Percentiles rank a stretch among this genome's conserved stretches.
phyloP scores from a whole-genome alignment of 2,113 vertebrate species.

The Zingel zingel region DNA sequence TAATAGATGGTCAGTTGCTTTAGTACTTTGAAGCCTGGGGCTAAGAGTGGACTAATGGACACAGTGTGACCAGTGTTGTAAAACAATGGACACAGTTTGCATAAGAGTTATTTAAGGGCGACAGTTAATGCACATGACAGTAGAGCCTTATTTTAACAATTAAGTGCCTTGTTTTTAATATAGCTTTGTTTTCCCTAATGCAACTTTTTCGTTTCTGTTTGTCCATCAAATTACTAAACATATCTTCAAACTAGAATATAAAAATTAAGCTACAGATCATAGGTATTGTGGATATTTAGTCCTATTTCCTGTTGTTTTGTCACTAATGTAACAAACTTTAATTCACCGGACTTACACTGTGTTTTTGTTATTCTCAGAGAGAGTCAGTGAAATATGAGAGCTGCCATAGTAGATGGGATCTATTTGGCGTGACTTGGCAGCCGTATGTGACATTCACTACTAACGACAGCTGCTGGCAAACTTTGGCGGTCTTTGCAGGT shows the following conservation, averaged over 20 bases:
- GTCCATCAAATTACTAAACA: background rate
- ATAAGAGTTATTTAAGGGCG: conserved; percentile 30
- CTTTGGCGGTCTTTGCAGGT: conserved; percentile 71
- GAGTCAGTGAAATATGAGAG: conserved; percentile 73
- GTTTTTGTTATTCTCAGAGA: conserved; percentile 64
- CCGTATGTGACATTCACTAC: conserved; percentile 78
- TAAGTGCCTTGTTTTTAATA: conserved; percentile 19
- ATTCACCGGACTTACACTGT: conserved; percentile 16
- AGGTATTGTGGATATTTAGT: background rate
- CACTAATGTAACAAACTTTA: conserved; percentile 28
- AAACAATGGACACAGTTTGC: conserved; percentile 64
- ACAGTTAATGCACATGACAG: conserved; percentile 41
- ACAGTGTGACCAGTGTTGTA: conserved; percentile 54
- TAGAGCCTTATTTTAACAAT: conserved; percentile 18
- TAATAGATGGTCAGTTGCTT: conserved; percentile 56
- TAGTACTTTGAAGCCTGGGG: conserved; percentile 54
- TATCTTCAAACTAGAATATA: background rate
- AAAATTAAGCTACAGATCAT: background rate
- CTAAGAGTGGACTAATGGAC: conserved; percentile 55
- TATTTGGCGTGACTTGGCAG: conserved; percentile 79
- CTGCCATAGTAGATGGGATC: conserved; percentile 67
- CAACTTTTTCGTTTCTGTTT: background rate
- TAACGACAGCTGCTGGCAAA: conserved; percentile 79
- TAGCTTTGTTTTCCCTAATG: background rate
- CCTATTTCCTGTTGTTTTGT: background rate